Base-by-base conservation (phyloP, 2,113 vertebrate genomes). In the Mohoua ochrocephala region DNA sequence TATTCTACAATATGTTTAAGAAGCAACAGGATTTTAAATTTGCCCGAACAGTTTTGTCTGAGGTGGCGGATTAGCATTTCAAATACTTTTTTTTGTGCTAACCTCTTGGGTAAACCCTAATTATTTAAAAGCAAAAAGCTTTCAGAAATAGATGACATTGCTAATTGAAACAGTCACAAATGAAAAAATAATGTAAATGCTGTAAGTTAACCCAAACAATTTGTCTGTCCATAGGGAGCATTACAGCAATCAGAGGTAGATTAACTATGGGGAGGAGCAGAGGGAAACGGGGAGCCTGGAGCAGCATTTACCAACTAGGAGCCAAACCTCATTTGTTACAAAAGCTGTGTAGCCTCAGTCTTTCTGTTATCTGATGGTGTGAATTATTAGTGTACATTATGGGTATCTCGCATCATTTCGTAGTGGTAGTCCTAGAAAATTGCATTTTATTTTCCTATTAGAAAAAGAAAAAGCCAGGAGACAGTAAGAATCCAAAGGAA, bases 141-240 rank as follows among this genome's bases (percentile, higher is more conserved):
- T 91, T 95, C 68, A 65, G 92, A 75, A 95, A 78, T 52, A 84
- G 60, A 88, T 95, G 90, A 39, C 76, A 30, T 81, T 3, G 35
- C 79, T 95, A 96, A 94, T 94, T 95, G 90, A 86, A 96, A 88
- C 52, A 94, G 90, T 83, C 83, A 93, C 39, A 86, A 86, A 86
- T 78, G 54, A 84, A 92, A 95, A 95, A 89, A 45, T 41, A 74
- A 89, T 81, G 60, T 92, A 86, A 79, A 68, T 47, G 73, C 76
- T 93, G 69, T 56, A 89, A 80, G 73, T 80, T 86, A 93, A 83
- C 75, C 79, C 85, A 88, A 88, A 81, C 23, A 56, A 81, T 93
- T 84, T 92, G 57, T 15, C 60, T 93, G 75, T 74, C 90, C 75
- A 0, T 47, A 33, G 88, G 76, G 85, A 75, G 7, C 37, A 30